A percentile compares a stretch with the other conserved stretches of the same genome.
Evolutionary conservation across 30 jellyfish, hydroid and myxozoan species (phyloP).

Genomic region (Hydractinia echinata): DNA sequence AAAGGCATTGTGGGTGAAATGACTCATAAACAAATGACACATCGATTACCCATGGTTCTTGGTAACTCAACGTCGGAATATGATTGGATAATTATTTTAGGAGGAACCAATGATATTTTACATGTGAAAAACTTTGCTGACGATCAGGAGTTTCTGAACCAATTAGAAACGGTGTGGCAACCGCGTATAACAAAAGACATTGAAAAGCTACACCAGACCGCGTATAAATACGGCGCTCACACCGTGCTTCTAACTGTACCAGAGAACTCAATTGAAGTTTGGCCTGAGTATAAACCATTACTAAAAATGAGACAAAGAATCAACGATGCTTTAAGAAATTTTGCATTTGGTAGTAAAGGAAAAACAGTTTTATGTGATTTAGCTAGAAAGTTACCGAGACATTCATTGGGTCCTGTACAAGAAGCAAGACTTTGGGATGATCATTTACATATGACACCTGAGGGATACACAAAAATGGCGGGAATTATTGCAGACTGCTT

Average conservation of each 20-base stretch:
- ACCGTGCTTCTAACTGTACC: slow-evolving; percentile 90
- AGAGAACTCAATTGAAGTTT: slow-evolving; percentile 85
- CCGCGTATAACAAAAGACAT: slow-evolving; percentile 94
- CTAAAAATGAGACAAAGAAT: slow-evolving; percentile 78
- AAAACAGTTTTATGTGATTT: slow-evolving; percentile 79
- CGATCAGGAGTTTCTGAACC: slow-evolving; percentile 88
- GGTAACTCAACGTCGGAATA: slow-evolving; percentile 72
- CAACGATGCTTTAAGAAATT: slow-evolving; percentile 67
- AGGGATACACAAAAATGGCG: slow-evolving; percentile 95
- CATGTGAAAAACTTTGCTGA: slow-evolving; percentile 97
- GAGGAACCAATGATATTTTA: slow-evolving; percentile 94
- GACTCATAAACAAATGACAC: slow-evolving; percentile 97
- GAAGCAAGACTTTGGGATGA: slow-evolving; percentile 93
- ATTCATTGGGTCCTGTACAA: slow-evolving; percentile 65
- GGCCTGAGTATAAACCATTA: slow-evolving; percentile 91
- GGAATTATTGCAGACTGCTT: slow-evolving; percentile 71
- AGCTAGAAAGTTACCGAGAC: slow-evolving; percentile 81
- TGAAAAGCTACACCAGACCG: slow-evolving; percentile 74
- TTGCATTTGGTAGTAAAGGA: slow-evolving; percentile 64
- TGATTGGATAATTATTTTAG: slow-evolving; percentile 90
- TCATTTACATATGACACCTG: slow-evolving; percentile 92
- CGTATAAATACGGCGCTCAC: slow-evolving; percentile 84
- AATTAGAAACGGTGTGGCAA: slow-evolving; percentile 91
- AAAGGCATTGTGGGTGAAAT: slow-evolving; percentile 97
- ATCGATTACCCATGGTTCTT: slow-evolving; percentile 81